phyloP scores from a whole-genome alignment of 2,797 vertebrate species.

The Triplophysa yarkandensis region DNA sequence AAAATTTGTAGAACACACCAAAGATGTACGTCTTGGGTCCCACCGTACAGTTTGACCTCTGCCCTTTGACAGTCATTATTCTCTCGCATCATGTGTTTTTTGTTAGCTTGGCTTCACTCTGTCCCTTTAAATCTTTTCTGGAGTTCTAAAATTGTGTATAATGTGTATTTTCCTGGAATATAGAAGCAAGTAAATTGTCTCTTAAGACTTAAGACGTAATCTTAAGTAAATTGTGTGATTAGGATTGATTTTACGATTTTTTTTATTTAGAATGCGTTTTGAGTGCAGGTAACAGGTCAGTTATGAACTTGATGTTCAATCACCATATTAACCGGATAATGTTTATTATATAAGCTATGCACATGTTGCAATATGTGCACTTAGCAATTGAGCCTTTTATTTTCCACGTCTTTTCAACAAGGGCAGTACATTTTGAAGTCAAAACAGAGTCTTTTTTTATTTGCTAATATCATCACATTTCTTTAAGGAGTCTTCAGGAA shows the following conservation, averaged over 20 bases:
- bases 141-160: constrained; percentile 13
- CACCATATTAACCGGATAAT: neutral
- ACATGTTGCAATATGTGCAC: neutral
- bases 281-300: neutral
- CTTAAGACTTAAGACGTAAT: too few relatives aligned
- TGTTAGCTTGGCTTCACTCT: constrained; percentile 21
- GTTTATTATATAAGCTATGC: neutral
- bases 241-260: constrained; percentile 15
- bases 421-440: constrained; percentile 8
- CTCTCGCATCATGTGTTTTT: constrained; percentile 54
- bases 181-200: too few relatives aligned
- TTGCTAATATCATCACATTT: constrained; percentile 26
- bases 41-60: constrained; percentile 59
- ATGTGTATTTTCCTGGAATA: too few relatives aligned
- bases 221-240: constrained; percentile 9
- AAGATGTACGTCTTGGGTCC: constrained; percentile 58
- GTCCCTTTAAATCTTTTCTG: constrained; percentile 29
- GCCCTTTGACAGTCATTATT: constrained; percentile 49
- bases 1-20: constrained; percentile 51
- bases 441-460: constrained; percentile 19
- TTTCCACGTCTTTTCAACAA: too few relatives aligned
- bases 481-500: constrained; percentile 25
- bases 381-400: too few relatives aligned
- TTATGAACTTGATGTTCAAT: neutral
- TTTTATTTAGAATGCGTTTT: constrained; percentile 7